Evolutionary conservation across 2,888 invertebrate species (phyloP).

Genomic region (Heliothis peltigera): DNA sequence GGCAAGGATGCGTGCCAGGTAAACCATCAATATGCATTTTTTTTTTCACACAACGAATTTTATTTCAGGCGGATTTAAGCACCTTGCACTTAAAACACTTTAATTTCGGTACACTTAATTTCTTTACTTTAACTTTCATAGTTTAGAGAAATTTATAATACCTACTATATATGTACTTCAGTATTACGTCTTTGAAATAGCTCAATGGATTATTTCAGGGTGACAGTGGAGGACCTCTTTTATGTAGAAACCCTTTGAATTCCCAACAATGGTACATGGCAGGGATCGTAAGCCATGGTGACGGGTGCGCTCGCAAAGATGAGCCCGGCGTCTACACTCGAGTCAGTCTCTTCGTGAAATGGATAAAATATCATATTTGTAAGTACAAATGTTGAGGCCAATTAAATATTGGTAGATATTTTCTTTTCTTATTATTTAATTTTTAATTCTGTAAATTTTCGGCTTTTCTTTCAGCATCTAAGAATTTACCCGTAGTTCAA

Average conservation of each 20-base stretch:
- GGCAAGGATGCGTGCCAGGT: constrained; percentile 95
- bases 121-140: no score
- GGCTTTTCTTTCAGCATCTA: constrained; percentile 79
- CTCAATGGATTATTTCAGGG: constrained; percentile 85
- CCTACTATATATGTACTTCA: no score
- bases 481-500: constrained; percentile 80
- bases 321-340: constrained; percentile 96
- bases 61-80: no score
- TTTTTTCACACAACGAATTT: no score
- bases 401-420: background rate
- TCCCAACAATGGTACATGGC: constrained; percentile 94
- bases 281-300: constrained; percentile 96
- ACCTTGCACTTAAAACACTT: no score
- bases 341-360: constrained; percentile 93
- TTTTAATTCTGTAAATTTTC: background rate
- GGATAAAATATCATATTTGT: constrained; percentile 92
- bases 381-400: constrained; percentile 65
- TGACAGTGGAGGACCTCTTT: constrained; percentile 95
- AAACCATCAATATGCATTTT: constrained; percentile 13
- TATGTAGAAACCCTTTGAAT: constrained; percentile 93
- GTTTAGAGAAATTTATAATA: no score
- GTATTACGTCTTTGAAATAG: constrained; percentile 11
- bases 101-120: no score
- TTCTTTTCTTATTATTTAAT: background rate
- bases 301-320: constrained; percentile 94